Evolutionary conservation across 2,888 invertebrate genomes (phyloP), one percentile per base, ranked within the genome.

Genomic region (Mayetiola destructor): DNA sequence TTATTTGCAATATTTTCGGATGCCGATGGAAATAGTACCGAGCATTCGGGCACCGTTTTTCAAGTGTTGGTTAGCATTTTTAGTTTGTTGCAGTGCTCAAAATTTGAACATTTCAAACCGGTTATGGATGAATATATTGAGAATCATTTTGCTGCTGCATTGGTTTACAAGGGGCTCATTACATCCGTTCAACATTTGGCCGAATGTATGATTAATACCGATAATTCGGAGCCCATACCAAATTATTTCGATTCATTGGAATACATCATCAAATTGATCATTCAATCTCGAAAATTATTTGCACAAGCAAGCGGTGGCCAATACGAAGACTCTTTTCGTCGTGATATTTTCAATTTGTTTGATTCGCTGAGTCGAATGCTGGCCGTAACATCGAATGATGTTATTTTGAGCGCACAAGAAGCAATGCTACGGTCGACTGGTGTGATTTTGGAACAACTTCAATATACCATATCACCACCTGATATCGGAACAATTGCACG

Each of bases 121-220:
- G 92, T 95, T 0, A 81, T 95, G 71, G 92, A 95, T 66, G 89
- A 89, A 1, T 96, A 96, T 67, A 92, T 95, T 56, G 86, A 87
- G 63, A 88, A 89, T 62, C 93, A 93, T 70, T 95, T 96, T 73
- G 91, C 94, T 0, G 93, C 93, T 1, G 91, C 94, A 0, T 76
- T 95, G 14, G 94, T 94, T 18, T 93, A 94, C 73, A 92, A 91
- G 68, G 92, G 92, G 0, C 75, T 94, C 0, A 76, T 93, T 53
- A 87, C 85, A 12, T 92, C 92, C 61, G 89, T 94, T 1, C 87
- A 89, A 64, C 90, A 92, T 67, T 87, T 89, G 73, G 88, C 91
- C 0, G 88, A 90, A 62, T 85, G 86, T 77, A 87, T 88, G 29
- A 82, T 84, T 8, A 85, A 86, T 14, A 85, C 88, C 0, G 91